phyloP scores from a whole-genome alignment of 1,140 invertebrate genomes.

The Papilio polytes region DNA sequence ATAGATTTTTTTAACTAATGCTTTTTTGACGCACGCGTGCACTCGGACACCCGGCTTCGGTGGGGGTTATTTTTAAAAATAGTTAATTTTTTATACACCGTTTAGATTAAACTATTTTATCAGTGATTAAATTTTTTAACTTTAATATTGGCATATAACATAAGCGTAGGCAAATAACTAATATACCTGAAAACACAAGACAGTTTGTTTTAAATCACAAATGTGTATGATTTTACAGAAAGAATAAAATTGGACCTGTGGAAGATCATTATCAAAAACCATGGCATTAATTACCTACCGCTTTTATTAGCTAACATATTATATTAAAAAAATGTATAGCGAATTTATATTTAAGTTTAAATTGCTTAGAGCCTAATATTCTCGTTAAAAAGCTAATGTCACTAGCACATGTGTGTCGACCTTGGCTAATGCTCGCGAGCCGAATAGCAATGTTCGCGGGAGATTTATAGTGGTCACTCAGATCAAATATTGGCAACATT shows the following conservation, averaged over 20 bases:
- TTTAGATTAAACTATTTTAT: slow-evolving; percentile 36
- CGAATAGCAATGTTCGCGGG: slow-evolving; percentile 46
- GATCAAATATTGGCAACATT: slow-evolving; percentile 51
- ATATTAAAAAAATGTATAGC: slow-evolving; percentile 20
- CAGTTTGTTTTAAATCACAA: no score
- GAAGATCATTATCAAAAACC: no score
- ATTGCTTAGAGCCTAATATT: slow-evolving; percentile 37
- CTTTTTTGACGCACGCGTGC: slow-evolving; percentile 64
- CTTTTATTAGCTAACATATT: no score
- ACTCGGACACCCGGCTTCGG: slow-evolving; percentile 57
- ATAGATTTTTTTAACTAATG: slow-evolving; percentile 78
- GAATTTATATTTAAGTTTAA: slow-evolving; percentile 20
- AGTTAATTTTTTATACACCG: slow-evolving; percentile 47
- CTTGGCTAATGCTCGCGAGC: slow-evolving; percentile 69
- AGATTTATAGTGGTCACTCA: slow-evolving; percentile 60
- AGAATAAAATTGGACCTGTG: no score
- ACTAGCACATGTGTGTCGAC: slow-evolving; percentile 65
- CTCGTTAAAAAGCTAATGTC: slow-evolving; percentile 54
- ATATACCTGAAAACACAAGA: not conserved
- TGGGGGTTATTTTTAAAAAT: slow-evolving; percentile 62
- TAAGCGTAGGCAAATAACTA: not conserved
- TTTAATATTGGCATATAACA: no score
- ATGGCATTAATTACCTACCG: no score
- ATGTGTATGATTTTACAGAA: no score
- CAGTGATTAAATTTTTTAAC: not conserved